Percentiles rank a stretch among this genome's conserved stretches.
These are phyloP conservation scores for Aphelenchoides besseyi DNA, from an alignment of 1,140 invertebrate species.

Conservation along the genomic window DNA sequence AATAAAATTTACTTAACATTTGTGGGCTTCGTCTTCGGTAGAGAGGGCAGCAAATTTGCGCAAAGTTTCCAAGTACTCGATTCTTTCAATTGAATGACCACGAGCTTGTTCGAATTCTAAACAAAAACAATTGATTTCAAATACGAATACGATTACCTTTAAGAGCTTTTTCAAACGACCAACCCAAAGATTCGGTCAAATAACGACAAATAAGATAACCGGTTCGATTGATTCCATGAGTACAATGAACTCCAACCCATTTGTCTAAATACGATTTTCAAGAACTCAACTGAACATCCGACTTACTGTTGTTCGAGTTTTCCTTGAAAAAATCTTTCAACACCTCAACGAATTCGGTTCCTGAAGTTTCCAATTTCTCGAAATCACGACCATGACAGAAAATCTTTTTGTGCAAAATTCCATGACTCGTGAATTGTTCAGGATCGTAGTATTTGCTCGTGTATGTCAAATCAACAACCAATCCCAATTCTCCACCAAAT, in stretches of 20 bases:
- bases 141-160: not conserved
- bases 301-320: conserved; percentile 47
- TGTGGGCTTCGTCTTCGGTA: too few relatives aligned
- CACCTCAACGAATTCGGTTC: conserved; percentile 67
- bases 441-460: conserved; percentile 70
- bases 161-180: conserved; percentile 21
- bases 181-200: conserved; percentile 32
- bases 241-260: conserved; percentile 84
- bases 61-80: conserved; percentile 14
- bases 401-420: conserved; percentile 66
- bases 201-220: conserved; percentile 78
- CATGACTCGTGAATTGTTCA: conserved; percentile 40
- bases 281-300: conserved; percentile 3
- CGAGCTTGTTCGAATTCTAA: conserved; percentile 28
- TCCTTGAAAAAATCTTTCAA: conserved; percentile 63
- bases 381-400: conserved; percentile 66
- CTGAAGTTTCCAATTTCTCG: conserved; percentile 59
- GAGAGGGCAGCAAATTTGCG: not conserved
- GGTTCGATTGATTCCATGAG: conserved; percentile 83
- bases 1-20: too few relatives aligned
- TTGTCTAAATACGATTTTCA: conserved; percentile 62
- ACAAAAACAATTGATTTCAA: not conserved
- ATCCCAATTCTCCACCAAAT: conserved; percentile 64
- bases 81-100: conserved; percentile 28
- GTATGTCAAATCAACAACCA: conserved; percentile 72